Conservation (phyloP, 2,113 vertebrate genomes). For the Prinia subflava region DNA sequence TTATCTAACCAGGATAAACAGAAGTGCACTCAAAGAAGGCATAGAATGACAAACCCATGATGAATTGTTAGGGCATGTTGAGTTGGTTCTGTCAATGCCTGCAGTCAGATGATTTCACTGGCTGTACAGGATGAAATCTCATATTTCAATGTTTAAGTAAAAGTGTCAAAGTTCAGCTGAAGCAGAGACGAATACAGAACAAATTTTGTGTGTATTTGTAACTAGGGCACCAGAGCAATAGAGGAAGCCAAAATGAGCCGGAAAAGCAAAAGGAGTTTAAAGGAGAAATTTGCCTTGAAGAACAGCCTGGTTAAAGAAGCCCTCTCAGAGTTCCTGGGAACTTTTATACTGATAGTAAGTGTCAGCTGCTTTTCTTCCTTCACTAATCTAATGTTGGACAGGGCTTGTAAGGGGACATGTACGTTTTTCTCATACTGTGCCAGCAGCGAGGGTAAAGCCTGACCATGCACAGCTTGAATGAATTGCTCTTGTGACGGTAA, state of each 20-base stretch:
- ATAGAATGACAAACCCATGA: conserved; percentile 38
- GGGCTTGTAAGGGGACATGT: not conserved
- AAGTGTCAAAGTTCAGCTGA: conserved; percentile 65
- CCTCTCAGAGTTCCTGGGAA: conserved; percentile 91
- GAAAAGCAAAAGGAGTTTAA: conserved; percentile 73
- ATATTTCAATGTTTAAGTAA: conserved; percentile 57
- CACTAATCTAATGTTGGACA: conserved; percentile 29
- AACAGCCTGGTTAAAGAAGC: conserved; percentile 85
- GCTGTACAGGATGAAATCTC: conserved; percentile 48
- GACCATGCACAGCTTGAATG: conserved; percentile 12
- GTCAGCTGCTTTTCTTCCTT: conserved; percentile 61
- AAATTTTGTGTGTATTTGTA: conserved; percentile 41
- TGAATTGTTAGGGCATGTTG: conserved; percentile 60
- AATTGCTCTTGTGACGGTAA: conserved; percentile 15
- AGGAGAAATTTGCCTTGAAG: conserved; percentile 80
- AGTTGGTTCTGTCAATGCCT: conserved; percentile 46
- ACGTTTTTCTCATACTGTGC: not conserved
- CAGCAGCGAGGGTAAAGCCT: conserved; percentile 8
- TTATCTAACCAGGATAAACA: conserved; percentile 58
- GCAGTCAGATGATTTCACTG: conserved; percentile 40
- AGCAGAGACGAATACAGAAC: conserved; percentile 26
- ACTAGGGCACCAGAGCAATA: conserved; percentile 41
- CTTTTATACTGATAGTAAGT: conserved; percentile 94
- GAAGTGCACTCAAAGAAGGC: not conserved
- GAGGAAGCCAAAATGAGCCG: conserved; percentile 73